Conservation (phyloP, 2,113 vertebrate species). For the Albula glossodonta region DNA sequence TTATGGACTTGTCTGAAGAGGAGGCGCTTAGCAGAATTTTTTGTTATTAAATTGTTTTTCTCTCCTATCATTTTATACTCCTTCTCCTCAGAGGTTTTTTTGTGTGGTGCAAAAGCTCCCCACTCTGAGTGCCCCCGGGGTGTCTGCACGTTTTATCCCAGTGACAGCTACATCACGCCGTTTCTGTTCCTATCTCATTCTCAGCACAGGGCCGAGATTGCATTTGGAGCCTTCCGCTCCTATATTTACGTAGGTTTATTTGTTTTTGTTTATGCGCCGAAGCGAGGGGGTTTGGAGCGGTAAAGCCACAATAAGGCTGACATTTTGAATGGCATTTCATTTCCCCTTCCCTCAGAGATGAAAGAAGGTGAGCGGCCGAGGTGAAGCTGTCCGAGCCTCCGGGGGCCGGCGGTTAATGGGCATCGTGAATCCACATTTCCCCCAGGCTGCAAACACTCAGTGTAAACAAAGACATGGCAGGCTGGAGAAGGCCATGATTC, state of each 20-base stretch:
- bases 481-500: not conserved
- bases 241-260: not conserved
- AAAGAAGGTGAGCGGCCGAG: not conserved
- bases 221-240: not conserved
- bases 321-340: constrained; percentile 19
- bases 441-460: not conserved
- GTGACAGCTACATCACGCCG: not conserved
- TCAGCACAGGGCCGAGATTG: not conserved
- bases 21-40: not conserved
- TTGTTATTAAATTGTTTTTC: constrained; percentile 23
- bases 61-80: not conserved
- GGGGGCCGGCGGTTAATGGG: not conserved
- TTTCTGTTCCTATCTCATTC: constrained; percentile 2
- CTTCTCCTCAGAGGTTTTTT: not conserved
- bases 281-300: not conserved
- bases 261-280: not conserved
- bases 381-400: not conserved
- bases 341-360: not conserved
- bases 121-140: not conserved
- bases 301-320: constrained; percentile 27
- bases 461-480: not conserved
- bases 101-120: not conserved
- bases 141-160: constrained; percentile 10
- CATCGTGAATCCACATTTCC: not conserved
- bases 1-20: not conserved